Conservation (phyloP, 1,140 invertebrate species). For the Calliphora vicina region DNA sequence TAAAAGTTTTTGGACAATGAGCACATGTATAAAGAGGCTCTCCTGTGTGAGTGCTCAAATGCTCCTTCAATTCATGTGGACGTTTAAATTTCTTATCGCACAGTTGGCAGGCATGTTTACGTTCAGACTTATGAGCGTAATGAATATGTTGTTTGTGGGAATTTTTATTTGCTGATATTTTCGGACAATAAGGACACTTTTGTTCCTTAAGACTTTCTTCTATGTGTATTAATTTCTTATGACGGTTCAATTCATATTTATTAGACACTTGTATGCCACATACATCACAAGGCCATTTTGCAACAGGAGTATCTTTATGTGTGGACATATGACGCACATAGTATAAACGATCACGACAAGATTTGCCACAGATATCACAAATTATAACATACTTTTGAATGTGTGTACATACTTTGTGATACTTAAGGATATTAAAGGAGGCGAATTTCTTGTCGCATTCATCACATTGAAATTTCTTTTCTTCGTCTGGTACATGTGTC, state of each 20-base stretch:
- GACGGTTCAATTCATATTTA: neutral
- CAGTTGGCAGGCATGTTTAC: constrained; percentile 51
- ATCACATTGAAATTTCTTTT: neutral
- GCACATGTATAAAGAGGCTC: constrained; percentile 59
- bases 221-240: neutral
- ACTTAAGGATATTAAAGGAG: constrained; percentile 49
- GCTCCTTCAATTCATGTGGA: constrained; percentile 50
- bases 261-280: neutral
- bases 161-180: constrained; percentile 52
- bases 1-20: constrained; percentile 59
- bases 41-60: constrained; percentile 59
- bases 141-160: constrained; percentile 55
- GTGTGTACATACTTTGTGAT: constrained; percentile 50
- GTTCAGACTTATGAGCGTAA: constrained; percentile 51
- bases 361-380: constrained; percentile 60
- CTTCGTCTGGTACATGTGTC: constrained; percentile 1
- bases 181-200: neutral
- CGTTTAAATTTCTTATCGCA: neutral
- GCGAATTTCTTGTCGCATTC: constrained; percentile 32
- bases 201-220: neutral
- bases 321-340: constrained; percentile 40
- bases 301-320: neutral
- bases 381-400: constrained; percentile 51
- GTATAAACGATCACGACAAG: constrained; percentile 49
- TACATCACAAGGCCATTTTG: neutral